Evolutionary conservation across 2,113 vertebrate genomes (phyloP), one percentile per base, ranked within the genome.

Genomic region (Thomomys bottae): DNA sequence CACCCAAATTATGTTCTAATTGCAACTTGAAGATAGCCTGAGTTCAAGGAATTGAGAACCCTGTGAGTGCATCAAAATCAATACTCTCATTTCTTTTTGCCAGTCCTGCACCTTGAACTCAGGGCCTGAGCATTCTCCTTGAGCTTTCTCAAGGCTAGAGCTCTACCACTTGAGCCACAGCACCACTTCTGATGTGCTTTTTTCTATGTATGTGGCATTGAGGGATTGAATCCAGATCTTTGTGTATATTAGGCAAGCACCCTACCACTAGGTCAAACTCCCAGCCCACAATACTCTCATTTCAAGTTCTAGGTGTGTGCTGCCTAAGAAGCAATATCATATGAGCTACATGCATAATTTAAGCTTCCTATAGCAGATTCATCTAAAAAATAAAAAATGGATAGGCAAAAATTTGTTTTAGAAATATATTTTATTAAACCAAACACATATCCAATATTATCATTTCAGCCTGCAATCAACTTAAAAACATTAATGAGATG

Each of bases 381-480:
- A 84, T 23, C 84, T 45, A 32, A 73, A 91, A 96, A 26, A 18
- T 36, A 24, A 49, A 68, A 82, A 45, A 82, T 42, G 49, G 40
- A 83, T 17, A 28, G 75, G 5, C 30, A 66, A 92, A 92, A 88
- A 76, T 73, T 38, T 3, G 21, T 75, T 83, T 93, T 80, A 26
- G 45, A 91, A 84, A 77, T 77, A 70, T 63, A 59, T 77, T 89
- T 88, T 86, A 88, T 38, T 80, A 72, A 92, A 42, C n/a, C 34
- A 28, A 89, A 42, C 14, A 75, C 81, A 45, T 2, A 71, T 2
- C 42, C 28, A 63, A 24, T 73, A n/a, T 45, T 76, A 72, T 67
- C 26, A 77, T 57, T 71, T 87, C 23, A 79, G 59, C 18, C 76
- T 76, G 15, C 5, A 93, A 84, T 80, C 7, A 38, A 26, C 77